Base-by-base conservation (phyloP, 2,888 invertebrate species). In the Mantis religiosa region DNA sequence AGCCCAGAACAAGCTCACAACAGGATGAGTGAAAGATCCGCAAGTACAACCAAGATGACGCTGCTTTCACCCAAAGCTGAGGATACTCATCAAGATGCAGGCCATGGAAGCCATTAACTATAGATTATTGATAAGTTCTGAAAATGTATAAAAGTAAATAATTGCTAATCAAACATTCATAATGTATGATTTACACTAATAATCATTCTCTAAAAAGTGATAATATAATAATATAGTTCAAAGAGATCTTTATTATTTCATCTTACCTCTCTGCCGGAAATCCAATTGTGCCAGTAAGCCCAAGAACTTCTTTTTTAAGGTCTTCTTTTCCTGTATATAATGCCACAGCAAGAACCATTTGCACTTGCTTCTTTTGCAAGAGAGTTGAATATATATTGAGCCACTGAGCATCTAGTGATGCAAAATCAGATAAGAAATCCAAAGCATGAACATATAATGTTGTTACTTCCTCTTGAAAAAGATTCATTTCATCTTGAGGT, bases 391-490 rank as follows among this genome's bases (percentile, higher is more conserved):
- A 93, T 9, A 94, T 91, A 12, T 92, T 92, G 28, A 93, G 91
- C 95, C 95, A 95, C 20, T 92, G 91, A 0, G 92, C 92, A 91
- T 94, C 93, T 88, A 93, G 92, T 85, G 93, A 92, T 2, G 94
- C 93, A 83, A 95, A 91, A 91, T 94, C 94, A 71, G 94, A 93
- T n/a, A 94, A 92, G 30, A 95, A 92, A 7, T 93, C 93, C 82
- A 95, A 91, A 1, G 94, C 93, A 91, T 94, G 93, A 82, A 94
- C 92, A 89, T 94, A 94, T 87, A 95, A 92, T 4, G 47, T 81
- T 20, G 84, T 88, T 6, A 87, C 34, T 27, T 90, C 89, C n/a
- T 47, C 92, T 54, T 92, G 91, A 89, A 92, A 92, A 54, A 92
- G 90, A 91, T 92, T 92, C 71, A 91, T 92, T 34, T 91, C 91